Conservation (phyloP, 2,888 invertebrate genomes). For the Drosophila suboccidentalis region DNA sequence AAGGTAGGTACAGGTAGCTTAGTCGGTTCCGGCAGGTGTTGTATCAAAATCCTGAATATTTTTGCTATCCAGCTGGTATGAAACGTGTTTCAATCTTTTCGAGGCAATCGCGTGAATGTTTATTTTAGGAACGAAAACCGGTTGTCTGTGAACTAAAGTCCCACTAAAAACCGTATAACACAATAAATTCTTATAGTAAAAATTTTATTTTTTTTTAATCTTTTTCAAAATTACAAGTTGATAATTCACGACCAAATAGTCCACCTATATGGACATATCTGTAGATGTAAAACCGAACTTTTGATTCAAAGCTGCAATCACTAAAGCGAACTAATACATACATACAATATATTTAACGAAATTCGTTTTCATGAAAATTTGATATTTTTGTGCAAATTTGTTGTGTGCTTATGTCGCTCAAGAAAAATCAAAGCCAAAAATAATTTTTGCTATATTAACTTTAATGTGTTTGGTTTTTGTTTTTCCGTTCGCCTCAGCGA, state of each 20-base stretch:
- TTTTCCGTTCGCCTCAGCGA: constrained; percentile 31
- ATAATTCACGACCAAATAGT: no score
- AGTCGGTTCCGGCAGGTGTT: constrained; percentile 53
- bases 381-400: constrained; percentile 33
- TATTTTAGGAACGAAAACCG: constrained; percentile 44
- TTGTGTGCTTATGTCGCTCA: constrained; percentile 34
- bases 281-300: no score
- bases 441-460: constrained; percentile 39
- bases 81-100: constrained; percentile 47
- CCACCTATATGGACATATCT: no score
- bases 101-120: constrained; percentile 27
- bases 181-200: constrained; percentile 8
- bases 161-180: constrained; percentile 5
- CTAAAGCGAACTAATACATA: no score
- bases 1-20: constrained; percentile 34
- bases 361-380: constrained; percentile 12
- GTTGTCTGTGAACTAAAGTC: constrained; percentile 26
- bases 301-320: no score
- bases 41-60: constrained; percentile 41
- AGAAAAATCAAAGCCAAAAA: constrained; percentile 52
- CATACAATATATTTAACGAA: background rate
- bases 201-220: background rate
- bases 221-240: background rate
- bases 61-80: constrained; percentile 44
- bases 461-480: constrained; percentile 27